Percentiles rank a stretch among this genome's conserved stretches.
These are phyloP conservation scores for Neomicropteryx cornuta DNA, from an alignment of 1,140 invertebrate species.

Conservation along the genomic window DNA sequence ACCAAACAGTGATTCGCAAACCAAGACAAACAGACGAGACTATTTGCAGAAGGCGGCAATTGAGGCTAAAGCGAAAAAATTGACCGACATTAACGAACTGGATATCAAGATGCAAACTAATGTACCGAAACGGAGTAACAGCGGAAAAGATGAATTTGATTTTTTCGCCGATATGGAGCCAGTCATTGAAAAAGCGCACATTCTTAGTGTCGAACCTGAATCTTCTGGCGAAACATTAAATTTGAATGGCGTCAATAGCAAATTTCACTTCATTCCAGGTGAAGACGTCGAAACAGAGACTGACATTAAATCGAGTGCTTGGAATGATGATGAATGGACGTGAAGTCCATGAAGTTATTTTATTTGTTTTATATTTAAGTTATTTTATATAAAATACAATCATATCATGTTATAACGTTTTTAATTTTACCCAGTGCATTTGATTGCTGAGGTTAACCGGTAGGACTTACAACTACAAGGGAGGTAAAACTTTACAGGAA, in stretches of 20 bases:
- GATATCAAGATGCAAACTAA: slow-evolving; percentile 62
- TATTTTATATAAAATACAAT: too few relatives aligned
- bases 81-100: slow-evolving; percentile 52
- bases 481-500: too few relatives aligned
- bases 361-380: too few relatives aligned
- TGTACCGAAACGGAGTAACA: slow-evolving; percentile 22
- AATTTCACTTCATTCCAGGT: slow-evolving; percentile 32
- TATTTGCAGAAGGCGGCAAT: slow-evolving; percentile 30
- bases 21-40: too few relatives aligned
- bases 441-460: too few relatives aligned
- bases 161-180: slow-evolving; percentile 80
- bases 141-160: slow-evolving; percentile 50
- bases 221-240: slow-evolving; percentile 15
- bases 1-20: slow-evolving; percentile 10
- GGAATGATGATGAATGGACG: too few relatives aligned
- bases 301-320: too few relatives aligned
- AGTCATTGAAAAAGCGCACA: slow-evolving; percentile 54
- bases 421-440: too few relatives aligned
- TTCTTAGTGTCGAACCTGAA: slow-evolving; percentile 28
- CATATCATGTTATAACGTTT: too few relatives aligned
- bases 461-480: too few relatives aligned
- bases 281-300: too few relatives aligned
- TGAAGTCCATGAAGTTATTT: too few relatives aligned
- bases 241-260: slow-evolving; percentile 20
- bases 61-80: slow-evolving; percentile 35